Evolutionary conservation across 2,888 invertebrate species (phyloP).

Genomic region (Carcina quercana): DNA sequence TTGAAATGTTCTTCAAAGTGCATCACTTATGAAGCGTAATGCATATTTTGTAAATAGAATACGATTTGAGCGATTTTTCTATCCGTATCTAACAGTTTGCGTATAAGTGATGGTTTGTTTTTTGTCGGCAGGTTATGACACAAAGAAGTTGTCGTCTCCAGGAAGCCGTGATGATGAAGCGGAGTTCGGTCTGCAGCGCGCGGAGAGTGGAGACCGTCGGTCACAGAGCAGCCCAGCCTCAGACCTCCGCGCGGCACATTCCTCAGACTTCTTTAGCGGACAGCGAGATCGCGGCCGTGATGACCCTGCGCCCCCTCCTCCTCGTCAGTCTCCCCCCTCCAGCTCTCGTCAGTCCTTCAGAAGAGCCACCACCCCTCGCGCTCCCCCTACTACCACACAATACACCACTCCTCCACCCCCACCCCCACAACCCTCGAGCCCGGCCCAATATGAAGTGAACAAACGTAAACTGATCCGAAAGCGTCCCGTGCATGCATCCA

Average conservation of each 20-base stretch:
- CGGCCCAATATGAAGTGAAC: slow-evolving; percentile 39
- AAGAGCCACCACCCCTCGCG: slow-evolving; percentile 32
- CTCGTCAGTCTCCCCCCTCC: slow-evolving; percentile 26
- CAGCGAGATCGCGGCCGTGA: slow-evolving; percentile 63
- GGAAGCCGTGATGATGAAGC: slow-evolving; percentile 78
- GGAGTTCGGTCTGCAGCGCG: slow-evolving; percentile 81
- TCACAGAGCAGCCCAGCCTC: slow-evolving; percentile 57
- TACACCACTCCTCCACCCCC: slow-evolving; percentile 30
- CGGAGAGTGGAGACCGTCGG: slow-evolving; percentile 77
- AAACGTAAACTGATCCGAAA: slow-evolving; percentile 60
- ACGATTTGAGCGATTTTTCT: no score
- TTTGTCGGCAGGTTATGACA: slow-evolving; percentile 72
- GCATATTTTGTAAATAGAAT: no score
- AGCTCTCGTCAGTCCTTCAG: slow-evolving; percentile 33
- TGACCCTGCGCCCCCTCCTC: slow-evolving; percentile 29
- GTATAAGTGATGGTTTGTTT: no score
- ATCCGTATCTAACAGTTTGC: no score
- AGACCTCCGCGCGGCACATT: slow-evolving; percentile 82
- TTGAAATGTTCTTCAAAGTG: no score
- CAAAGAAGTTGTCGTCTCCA: slow-evolving; percentile 71
- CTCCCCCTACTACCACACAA: slow-evolving; percentile 31
- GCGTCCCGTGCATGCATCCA: slow-evolving; percentile 49
- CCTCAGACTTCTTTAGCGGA: slow-evolving; percentile 83
- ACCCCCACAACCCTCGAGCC: slow-evolving; percentile 26
- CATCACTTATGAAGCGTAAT: no score